Evolutionary conservation across 2,888 invertebrate genomes (phyloP).

Genomic region (Machimus atricapillus): DNA sequence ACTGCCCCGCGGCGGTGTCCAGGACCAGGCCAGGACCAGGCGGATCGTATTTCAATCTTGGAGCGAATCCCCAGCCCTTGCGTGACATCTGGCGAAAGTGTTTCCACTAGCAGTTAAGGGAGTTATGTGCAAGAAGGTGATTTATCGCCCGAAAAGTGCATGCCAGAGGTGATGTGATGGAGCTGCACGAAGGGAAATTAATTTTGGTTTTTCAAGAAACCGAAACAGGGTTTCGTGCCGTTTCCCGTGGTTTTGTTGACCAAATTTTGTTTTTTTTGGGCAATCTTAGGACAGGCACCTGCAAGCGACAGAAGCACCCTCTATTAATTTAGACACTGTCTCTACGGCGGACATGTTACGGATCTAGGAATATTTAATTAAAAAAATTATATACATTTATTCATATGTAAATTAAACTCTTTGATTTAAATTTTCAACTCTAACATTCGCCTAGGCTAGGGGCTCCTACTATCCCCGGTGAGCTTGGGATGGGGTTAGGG

Average conservation of each 20-base stretch:
- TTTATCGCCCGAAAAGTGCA: neutral
- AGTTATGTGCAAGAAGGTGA: neutral
- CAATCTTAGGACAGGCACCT: neutral
- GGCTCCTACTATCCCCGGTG: too few relatives aligned
- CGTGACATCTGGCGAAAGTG: conserved; percentile 8
- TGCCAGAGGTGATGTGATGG: neutral
- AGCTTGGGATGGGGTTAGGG: too few relatives aligned
- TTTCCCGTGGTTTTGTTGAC: neutral
- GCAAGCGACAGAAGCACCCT: neutral
- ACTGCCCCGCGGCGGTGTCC: neutral
- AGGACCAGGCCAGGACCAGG: neutral
- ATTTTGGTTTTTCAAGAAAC: conserved; percentile 2
- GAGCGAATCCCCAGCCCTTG: neutral
- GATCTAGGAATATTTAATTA: too few relatives aligned
- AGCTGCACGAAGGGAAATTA: neutral
- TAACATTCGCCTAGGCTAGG: too few relatives aligned
- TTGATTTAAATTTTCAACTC: too few relatives aligned
- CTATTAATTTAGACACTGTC: neutral
- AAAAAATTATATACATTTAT: too few relatives aligned
- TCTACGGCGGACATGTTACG: neutral
- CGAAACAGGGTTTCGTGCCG: neutral
- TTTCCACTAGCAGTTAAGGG: neutral
- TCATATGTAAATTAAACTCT: too few relatives aligned
- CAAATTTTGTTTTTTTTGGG: neutral
- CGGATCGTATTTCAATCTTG: neutral